Percentiles rank a stretch among this genome's conserved stretches.
Evolutionary conservation across 2,888 invertebrate species (phyloP).

Genomic region (Thumatha senex): DNA sequence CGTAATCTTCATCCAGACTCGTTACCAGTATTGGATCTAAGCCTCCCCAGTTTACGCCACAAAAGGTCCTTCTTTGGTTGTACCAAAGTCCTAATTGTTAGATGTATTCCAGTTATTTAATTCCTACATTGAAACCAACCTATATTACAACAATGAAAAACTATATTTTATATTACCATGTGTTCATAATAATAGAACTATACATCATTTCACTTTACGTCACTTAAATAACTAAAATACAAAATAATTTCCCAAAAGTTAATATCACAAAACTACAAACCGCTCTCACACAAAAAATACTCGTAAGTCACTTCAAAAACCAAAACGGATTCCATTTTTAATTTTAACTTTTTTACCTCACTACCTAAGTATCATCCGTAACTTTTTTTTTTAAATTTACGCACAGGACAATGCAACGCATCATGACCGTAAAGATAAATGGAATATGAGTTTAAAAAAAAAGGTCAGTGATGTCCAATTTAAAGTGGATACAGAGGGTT

Average conservation of each 20-base stretch:
- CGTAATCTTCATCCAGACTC: too few species aligned
- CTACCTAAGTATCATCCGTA: conserved; percentile 31
- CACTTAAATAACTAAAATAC: too few species aligned
- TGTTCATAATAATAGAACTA: too few species aligned
- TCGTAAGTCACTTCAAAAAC: conserved; percentile 30
- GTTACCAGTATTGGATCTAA: too few species aligned
- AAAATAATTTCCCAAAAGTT: neutral
- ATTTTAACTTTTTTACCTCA: conserved; percentile 32
- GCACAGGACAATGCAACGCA: conserved; percentile 67
- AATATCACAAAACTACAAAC: conserved; percentile 5
- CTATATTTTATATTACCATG: too few species aligned
- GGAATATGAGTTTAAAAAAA: conserved; percentile 61
- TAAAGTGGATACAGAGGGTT: conserved; percentile 54
- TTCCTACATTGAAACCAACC: too few species aligned
- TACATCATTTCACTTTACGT: too few species aligned
- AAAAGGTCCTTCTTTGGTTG: too few species aligned
- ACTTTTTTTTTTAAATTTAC: conserved; percentile 62
- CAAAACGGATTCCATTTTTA: conserved; percentile 36
- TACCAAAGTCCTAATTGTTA: too few species aligned
- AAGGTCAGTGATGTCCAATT: conserved; percentile 59
- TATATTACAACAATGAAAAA: too few species aligned
- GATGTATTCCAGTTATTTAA: too few species aligned
- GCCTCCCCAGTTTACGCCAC: too few species aligned
- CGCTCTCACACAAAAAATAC: conserved; percentile 9
- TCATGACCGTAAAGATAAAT: conserved; percentile 74